Evolutionary conservation across 1,140 invertebrate species (phyloP), one percentile per base, ranked within the genome.

Genomic region (Ylistrum balloti): DNA sequence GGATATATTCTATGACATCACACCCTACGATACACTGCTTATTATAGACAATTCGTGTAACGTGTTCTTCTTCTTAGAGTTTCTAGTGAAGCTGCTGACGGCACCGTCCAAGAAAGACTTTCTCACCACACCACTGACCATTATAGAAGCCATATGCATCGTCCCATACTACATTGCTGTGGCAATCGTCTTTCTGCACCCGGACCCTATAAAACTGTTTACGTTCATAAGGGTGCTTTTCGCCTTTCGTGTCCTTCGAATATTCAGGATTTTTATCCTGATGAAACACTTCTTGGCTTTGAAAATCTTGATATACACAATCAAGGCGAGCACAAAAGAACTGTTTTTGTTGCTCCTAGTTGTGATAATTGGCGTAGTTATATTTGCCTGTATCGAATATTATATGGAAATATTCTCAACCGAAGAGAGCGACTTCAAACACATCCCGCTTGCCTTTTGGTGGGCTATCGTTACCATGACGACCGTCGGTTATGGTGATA

Each of bases 51-150:
- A 93, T 45, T 20, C 86, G 0, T 92, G 92, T 48, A 93, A 93
- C 45, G 20, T 91, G 13, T 93, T 91, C 15, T 93, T 93, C 88
- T 87, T 93, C n/a, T n/a, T 38, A 2, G 93, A 93, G 86, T 91
- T 91, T 33, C 15, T 92, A 33, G 88, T 92, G 45, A 96, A 96
- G 90, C 89, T 96, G n/a, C 91, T 94, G 33, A 91, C 92, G 28
- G 92, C 95, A 13, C 93, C 96, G 32, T 96, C 95, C 89, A 93
- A 96, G 56, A 95, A 94, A 41, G 94, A 96, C 90, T 96, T 41
- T 38, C 94, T 88, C 91, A 86, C 56, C 17, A 88, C 90, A 0
- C 92, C 93, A 10, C 89, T 91, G 48, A 92, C 92, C 1, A 74
- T 94, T 11, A 92, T 93, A 22, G 94, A 95, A 89, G 20, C 94